Base-by-base conservation (phyloP, 1,140 invertebrate genomes). In the Charaxes varanes region DNA sequence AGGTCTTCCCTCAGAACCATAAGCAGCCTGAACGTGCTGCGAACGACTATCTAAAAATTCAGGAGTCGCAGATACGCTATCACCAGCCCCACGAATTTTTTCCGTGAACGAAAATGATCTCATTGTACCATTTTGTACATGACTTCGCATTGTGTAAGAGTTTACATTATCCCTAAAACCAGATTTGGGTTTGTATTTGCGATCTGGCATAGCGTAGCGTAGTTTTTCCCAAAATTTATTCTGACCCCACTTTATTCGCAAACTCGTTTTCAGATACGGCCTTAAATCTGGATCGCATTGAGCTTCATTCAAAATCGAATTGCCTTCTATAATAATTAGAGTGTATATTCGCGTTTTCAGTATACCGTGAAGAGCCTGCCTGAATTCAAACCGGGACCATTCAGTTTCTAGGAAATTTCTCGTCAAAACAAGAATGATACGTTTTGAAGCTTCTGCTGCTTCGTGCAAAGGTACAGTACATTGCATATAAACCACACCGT, bases 161-260 rank as follows among this genome's bases (percentile, higher is more conserved):
- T 92, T 92, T 48, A 93, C 91, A 67, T 93, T 92, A 17, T 90
- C 87, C 47, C 90, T 86, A 68, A 90, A 91, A 41, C 90, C 84
- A 37, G 69, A 52, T 53, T 77, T 82, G 18, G 63, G 53, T 53
- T 70, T 79, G 42, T 57, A 65, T 44, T 62, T 71, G 21, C 53
- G 84, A 54, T 88, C 87, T 17, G 95, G 95, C 89, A 98, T 92
- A 35, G 93, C 92, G 80, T 94, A 97, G 32, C 91, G 88, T 28
- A 97, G 84, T 64, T 94, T 92, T 66, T 96, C 93, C 94, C 95
- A 97, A 83, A 97, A 97, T 65, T 93, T 89, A 53, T 92, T 94
- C 67, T 97, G 94, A 45, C 92, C 93, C 92, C 94, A 96, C 51
- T 90, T 88, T 24, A 97, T 85, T 38, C 92, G 88, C 6, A 90